A percentile compares a stretch with the other conserved stretches of the same genome.
phyloP scores from a whole-genome alignment of 2,113 vertebrate species.

The Sarotherodon lohbergeri region DNA sequence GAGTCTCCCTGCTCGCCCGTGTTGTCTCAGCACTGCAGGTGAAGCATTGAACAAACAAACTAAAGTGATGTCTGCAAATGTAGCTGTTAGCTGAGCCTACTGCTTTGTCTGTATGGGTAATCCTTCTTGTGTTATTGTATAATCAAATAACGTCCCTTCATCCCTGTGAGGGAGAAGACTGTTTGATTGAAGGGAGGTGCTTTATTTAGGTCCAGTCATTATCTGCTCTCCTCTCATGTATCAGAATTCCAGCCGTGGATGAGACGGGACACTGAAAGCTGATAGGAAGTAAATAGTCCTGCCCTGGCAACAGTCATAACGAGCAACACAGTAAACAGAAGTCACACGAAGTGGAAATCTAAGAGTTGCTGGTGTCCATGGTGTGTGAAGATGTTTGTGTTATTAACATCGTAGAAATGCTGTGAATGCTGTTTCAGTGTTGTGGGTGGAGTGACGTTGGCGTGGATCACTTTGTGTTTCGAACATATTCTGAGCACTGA shows the following conservation, averaged over 20 bases:
- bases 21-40: background rate
- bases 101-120: background rate
- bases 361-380: background rate
- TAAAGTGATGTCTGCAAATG: background rate
- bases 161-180: background rate
- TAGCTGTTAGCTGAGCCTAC: background rate
- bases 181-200: background rate
- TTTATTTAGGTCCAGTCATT: constrained; percentile 33
- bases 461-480: background rate
- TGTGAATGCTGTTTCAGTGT: background rate
- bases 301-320: constrained; percentile 20
- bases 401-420: background rate
- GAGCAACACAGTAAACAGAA: constrained; percentile 5
- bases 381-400: background rate
- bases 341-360: constrained; percentile 1
- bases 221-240: constrained; percentile 22
- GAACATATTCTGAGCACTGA: background rate
- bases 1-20: background rate
- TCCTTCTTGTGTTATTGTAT: background rate
- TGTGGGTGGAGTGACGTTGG: background rate
- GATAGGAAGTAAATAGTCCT: constrained; percentile 12
- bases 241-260: constrained; percentile 14
- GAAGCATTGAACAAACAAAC: background rate
- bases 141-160: background rate
- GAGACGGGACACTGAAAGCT: background rate